These are phyloP conservation scores for Frieseomelitta varia DNA, from an alignment of 1,140 invertebrate species.

Conservation along the genomic window DNA sequence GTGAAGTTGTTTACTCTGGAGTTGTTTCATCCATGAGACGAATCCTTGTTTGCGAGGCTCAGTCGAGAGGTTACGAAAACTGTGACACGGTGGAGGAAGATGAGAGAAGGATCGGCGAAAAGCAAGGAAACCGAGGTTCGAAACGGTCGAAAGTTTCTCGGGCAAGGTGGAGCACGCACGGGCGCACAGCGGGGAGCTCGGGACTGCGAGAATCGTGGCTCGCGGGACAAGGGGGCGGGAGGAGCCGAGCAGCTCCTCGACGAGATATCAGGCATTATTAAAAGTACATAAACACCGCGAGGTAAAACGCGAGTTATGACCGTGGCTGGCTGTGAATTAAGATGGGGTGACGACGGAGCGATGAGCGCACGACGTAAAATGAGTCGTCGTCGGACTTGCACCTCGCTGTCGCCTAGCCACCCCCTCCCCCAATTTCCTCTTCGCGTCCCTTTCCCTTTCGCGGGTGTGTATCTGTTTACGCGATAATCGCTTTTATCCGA, in stretches of 20 bases:
- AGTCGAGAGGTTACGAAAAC: too few species aligned
- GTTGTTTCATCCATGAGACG: not conserved
- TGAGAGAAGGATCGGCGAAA: too few species aligned
- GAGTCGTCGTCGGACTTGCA: conserved; percentile 42
- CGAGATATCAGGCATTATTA: conserved; percentile 81
- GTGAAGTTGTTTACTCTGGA: accelerated
- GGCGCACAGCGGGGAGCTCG: conserved; percentile 74
- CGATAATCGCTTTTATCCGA: conserved; percentile 6
- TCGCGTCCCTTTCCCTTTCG: not conserved
- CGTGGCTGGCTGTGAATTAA: conserved; percentile 79
- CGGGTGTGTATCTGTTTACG: not conserved
- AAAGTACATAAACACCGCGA: conserved; percentile 81
- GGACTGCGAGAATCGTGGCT: conserved; percentile 64
- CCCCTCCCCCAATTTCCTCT: not conserved
- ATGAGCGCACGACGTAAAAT: conserved; percentile 73
- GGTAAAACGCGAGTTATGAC: conserved; percentile 79
- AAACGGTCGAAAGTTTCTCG: conserved; percentile 67
- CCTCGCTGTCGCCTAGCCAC: conserved; percentile 8
- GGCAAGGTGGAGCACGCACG: conserved; percentile 75
- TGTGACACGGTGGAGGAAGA: too few species aligned
- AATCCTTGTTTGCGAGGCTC: too few species aligned
- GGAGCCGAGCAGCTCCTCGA: conserved; percentile 70
- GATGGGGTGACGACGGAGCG: conserved; percentile 74
- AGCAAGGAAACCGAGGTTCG: not conserved
- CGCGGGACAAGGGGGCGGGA: conserved; percentile 3